These are phyloP conservation scores for Microctenopoma stevenorrisi DNA, from an alignment of 2,797 vertebrate species.

Conservation along the genomic window DNA sequence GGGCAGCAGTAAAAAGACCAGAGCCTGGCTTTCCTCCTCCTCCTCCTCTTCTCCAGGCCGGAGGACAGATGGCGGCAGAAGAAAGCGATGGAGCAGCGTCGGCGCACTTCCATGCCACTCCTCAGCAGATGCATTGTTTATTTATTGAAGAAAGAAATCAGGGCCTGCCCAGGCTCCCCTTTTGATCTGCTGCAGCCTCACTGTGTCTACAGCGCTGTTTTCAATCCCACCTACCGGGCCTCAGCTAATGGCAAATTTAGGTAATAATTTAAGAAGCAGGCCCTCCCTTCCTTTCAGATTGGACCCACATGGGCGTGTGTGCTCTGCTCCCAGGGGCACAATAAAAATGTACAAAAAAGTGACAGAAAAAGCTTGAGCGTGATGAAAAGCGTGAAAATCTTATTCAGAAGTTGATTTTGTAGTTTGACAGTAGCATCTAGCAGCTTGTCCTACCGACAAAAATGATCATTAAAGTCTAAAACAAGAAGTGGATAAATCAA, in stretches of 20 bases:
- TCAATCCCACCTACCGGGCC: conserved; percentile 57
- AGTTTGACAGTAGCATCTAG: no score
- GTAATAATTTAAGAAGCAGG: conserved; percentile 52
- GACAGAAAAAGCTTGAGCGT: conserved; percentile 14
- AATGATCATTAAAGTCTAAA: no score
- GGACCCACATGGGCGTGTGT: conserved; percentile 6
- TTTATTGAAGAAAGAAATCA: conserved; percentile 74
- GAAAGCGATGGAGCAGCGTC: conserved; percentile 48
- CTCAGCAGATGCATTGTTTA: conserved; percentile 65
- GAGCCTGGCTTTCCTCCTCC: conserved; percentile 49
- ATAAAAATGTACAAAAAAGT: conserved; percentile 18
- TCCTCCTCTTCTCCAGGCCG: conserved; percentile 37
- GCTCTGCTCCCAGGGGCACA: conserved; percentile 28
- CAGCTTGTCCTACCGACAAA: no score
- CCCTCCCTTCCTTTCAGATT: conserved; percentile 9
- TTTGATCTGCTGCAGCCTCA: conserved; percentile 62
- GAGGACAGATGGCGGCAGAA: conserved; percentile 73
- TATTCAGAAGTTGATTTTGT: no score
- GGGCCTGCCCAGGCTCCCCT: conserved; percentile 32
- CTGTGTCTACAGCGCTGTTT: conserved; percentile 22
- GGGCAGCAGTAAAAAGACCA: conserved; percentile 28
- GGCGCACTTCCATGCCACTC: conserved; percentile 43
- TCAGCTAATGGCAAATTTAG: conserved; percentile 54
- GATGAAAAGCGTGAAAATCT: conserved; percentile 29
- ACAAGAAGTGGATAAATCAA: no score